Conservation (phyloP, 1,140 invertebrate species). For the Ruditapes philippinarum region DNA sequence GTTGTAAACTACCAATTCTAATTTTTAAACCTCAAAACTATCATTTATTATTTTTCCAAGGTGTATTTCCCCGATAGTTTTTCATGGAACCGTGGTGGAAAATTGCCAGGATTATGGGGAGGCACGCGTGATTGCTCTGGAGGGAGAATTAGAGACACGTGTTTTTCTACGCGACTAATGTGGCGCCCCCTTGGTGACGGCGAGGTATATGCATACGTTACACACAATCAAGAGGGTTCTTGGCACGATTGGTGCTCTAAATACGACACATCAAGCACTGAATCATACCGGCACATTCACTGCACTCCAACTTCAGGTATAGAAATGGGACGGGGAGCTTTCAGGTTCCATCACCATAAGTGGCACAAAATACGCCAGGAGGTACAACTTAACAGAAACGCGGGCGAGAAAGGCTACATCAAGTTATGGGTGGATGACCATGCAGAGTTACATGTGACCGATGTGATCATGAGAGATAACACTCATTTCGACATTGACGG, state of each 20-base stretch:
- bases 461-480: constrained; percentile 60
- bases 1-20: too few relatives aligned
- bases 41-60: constrained; percentile 48
- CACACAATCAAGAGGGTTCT: constrained; percentile 56
- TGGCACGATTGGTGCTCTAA: constrained; percentile 53
- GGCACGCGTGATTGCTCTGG: constrained; percentile 71
- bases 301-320: constrained; percentile 65
- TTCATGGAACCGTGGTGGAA: constrained; percentile 76
- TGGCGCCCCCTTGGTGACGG: constrained; percentile 75
- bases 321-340: constrained; percentile 46
- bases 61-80: constrained; percentile 75
- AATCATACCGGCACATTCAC: constrained; percentile 60
- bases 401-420: constrained; percentile 65
- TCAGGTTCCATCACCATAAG: constrained; percentile 58
- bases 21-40: too few relatives aligned
- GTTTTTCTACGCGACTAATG: constrained; percentile 79
- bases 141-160: constrained; percentile 63
- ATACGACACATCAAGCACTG: constrained; percentile 62
- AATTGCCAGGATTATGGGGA: constrained; percentile 77
- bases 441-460: constrained; percentile 30
- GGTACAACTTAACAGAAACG: constrained; percentile 70
- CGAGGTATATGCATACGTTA: constrained; percentile 76
- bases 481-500: constrained; percentile 71
- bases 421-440: constrained; percentile 69
- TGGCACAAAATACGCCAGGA: constrained; percentile 74